These are phyloP conservation scores for Larimichthys crocea DNA, from an alignment of 2,113 vertebrate species.

Conservation along the genomic window DNA sequence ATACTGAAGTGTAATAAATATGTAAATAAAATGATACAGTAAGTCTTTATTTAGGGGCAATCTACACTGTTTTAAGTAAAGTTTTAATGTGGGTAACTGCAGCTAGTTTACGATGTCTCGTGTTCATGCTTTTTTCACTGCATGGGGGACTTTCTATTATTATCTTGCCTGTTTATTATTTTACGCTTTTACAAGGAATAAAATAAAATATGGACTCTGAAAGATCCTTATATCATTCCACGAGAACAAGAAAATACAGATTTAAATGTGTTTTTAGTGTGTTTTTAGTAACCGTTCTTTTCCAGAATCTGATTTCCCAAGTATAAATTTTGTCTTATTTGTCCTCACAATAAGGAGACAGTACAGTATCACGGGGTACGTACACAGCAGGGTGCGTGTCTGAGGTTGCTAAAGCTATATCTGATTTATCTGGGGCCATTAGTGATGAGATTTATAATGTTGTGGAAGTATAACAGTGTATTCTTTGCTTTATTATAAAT, in stretches of 20 bases:
- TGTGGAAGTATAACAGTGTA: neutral
- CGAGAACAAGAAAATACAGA: too few relatives aligned
- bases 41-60: neutral
- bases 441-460: neutral
- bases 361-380: too few relatives aligned
- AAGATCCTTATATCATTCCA: too few relatives aligned
- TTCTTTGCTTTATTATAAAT: neutral
- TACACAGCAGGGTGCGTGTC: too few relatives aligned
- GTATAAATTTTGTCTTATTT: too few relatives aligned
- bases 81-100: conserved; percentile 33
- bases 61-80: conserved; percentile 2
- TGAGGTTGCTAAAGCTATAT: neutral
- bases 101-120: conserved; percentile 1
- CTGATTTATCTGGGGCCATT: neutral
- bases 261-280: too few relatives aligned
- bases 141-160: neutral
- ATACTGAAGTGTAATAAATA: conserved; percentile 58
- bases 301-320: too few relatives aligned
- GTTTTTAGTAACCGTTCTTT: too few relatives aligned
- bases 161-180: neutral
- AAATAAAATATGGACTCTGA: too few relatives aligned
- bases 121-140: conserved; percentile 8
- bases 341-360: too few relatives aligned
- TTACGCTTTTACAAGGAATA: neutral
- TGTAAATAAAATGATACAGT: conserved; percentile 40